Base-by-base conservation (phyloP, 2,888 invertebrate species). In the Sarcophaga caerulescens region DNA sequence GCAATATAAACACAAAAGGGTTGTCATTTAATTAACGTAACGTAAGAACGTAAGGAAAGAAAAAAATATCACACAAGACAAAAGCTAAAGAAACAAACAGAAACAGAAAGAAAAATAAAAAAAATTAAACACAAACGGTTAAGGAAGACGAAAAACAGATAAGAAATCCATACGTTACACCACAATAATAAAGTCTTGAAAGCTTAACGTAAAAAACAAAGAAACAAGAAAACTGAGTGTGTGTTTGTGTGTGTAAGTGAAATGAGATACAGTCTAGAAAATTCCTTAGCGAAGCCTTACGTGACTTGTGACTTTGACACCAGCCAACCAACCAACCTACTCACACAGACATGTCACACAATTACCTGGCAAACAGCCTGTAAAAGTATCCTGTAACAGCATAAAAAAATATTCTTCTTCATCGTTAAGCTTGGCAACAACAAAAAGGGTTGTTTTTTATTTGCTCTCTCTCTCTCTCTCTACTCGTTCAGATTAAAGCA, bases 281-380 rank as follows among this genome's bases (percentile, higher is more conserved):
- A 86, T 86, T 86, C 86, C 78, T 86, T 78, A 23, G 75, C 70
- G 86, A 86, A 86, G 86, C 86, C 86, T 75, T 86, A 86, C 86
- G 78, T 86, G 86, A 86, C 86, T 81, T 84, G 77, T 81, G 86
- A 81, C 84, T 65, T 23, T 73, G 66, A 85, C 76, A 76, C 73
- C 57, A 70, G 44, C 62, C 44, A 70, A 17, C n/a, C 44, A 70
- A 17, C n/a, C 76, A 44, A 68, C 47, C 65, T 45, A 44, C 19
- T 35, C 69, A 75, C 63, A 74, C 52, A 77, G 10, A n/a, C 62
- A 66, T n/a, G 19, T 69, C 45, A 69, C 44, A 83, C 66, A 47
- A 19, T 21, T 44, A 65, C 77, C 69, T 81, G 77, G 74, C 65
- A 81, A 78, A 66, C 78, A 81, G 84, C 81, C 84, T 81, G 65